These are phyloP conservation scores for Meleagris gallopavo DNA, from an alignment of 2,113 vertebrate genomes.

Conservation along the genomic window DNA sequence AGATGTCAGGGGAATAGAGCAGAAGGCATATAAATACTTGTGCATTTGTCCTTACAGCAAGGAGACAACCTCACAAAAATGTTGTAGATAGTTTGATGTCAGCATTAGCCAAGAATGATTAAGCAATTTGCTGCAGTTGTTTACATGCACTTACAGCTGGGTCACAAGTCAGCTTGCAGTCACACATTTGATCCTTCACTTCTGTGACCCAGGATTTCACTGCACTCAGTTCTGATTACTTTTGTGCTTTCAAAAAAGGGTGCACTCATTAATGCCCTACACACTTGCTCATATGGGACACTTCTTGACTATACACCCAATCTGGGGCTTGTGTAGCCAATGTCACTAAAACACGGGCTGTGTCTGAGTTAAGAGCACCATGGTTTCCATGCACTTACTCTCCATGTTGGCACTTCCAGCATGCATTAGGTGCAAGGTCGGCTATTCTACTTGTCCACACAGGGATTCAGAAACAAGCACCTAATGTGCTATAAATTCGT, in stretches of 20 bases:
- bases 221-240: not conserved
- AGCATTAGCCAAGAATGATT: conserved; percentile 14
- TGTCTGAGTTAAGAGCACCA: not conserved
- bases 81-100: not conserved
- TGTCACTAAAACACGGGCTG: not conserved
- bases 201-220: not conserved
- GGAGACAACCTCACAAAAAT: not conserved
- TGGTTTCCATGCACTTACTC: not conserved
- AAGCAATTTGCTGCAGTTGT: conserved; percentile 23
- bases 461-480: not conserved
- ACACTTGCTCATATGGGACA: not conserved
- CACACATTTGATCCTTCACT: not conserved
- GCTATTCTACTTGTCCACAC: not conserved
- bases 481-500: not conserved
- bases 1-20: not conserved
- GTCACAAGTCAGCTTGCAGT: not conserved
- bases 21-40: not conserved
- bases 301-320: not conserved
- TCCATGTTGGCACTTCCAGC: not conserved
- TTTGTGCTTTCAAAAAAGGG: not conserved
- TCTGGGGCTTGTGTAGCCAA: not conserved
- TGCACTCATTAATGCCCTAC: not conserved
- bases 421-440: not conserved
- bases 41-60: not conserved
- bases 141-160: not conserved